Evolutionary conservation across 2,113 vertebrate genomes (phyloP).

Genomic region (Patagioenas fasciata): DNA sequence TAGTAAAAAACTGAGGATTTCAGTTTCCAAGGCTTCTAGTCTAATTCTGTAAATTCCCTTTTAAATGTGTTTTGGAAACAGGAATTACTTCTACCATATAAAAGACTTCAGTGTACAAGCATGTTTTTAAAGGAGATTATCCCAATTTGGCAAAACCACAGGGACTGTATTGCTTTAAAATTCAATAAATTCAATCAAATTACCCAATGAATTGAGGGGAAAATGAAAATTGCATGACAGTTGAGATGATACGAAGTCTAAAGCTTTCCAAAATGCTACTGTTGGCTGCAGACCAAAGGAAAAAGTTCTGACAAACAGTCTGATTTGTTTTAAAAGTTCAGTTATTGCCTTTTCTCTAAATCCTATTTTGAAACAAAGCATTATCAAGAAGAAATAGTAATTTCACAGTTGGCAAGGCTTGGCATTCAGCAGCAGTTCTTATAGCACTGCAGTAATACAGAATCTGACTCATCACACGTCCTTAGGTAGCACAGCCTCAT

Average conservation of each 20-base stretch:
- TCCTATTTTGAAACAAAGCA: slow-evolving; percentile 22
- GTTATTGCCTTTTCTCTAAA: slow-evolving; percentile 34
- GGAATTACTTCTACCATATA: not conserved
- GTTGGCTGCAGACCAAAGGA: slow-evolving; percentile 29
- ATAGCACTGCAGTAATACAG: not conserved
- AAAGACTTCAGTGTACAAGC: not conserved
- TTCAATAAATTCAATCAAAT: not conserved
- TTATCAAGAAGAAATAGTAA: slow-evolving; percentile 62
- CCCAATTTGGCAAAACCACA: not conserved
- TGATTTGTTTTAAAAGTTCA: slow-evolving; percentile 33
- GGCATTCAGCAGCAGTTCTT: slow-evolving; percentile 16
- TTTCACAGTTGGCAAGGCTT: slow-evolving; percentile 65
- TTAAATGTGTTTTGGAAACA: not conserved
- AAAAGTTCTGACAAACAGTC: not conserved
- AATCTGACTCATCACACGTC: not conserved
- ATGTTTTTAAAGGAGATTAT: not conserved
- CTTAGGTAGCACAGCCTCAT: not conserved
- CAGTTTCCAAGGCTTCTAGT: not conserved
- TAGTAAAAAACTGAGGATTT: not conserved
- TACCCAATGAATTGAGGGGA: not conserved
- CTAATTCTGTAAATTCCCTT: not conserved
- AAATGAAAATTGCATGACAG: not conserved
- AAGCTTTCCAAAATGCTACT: not conserved
- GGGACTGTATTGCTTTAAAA: not conserved
- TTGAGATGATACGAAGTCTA: not conserved